A percentile compares a stretch with the other conserved stretches of the same genome.
Evolutionary conservation across 2,888 invertebrate species (phyloP).

Genomic region (Polyploca ridens): DNA sequence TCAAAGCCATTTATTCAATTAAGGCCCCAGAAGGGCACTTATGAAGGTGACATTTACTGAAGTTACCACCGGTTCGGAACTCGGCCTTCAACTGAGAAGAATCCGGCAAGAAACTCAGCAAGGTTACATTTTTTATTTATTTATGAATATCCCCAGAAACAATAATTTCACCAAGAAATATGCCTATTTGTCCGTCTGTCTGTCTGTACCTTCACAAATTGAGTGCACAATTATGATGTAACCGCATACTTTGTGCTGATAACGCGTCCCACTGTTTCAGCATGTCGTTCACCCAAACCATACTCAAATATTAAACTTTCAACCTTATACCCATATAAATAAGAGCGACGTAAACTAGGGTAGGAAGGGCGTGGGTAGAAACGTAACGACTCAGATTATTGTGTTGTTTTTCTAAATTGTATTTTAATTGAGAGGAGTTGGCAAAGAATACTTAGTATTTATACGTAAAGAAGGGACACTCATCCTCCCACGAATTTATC

Average conservation of each 20-base stretch:
- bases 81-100: too few relatives aligned
- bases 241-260: neutral
- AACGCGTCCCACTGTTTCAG: neutral
- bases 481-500: too few relatives aligned
- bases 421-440: neutral
- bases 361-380: neutral
- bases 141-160: too few relatives aligned
- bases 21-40: too few relatives aligned
- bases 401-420: neutral
- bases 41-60: too few relatives aligned
- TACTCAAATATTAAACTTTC: neutral
- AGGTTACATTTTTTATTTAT: too few relatives aligned
- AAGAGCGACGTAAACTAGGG: neutral
- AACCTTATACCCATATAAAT: neutral
- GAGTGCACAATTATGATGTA: slow-evolving; percentile 11
- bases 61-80: too few relatives aligned
- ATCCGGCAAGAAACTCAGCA: too few relatives aligned
- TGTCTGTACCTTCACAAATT: neutral
- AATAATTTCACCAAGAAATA: too few relatives aligned
- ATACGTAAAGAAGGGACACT: too few relatives aligned
- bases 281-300: slow-evolving; percentile 7
- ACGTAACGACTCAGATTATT: neutral
- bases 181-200: neutral
- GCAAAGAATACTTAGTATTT: too few relatives aligned
- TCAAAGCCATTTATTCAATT: too few relatives aligned